Conservation (phyloP, 2,888 invertebrate genomes). For the Hanleya hanleyi region DNA sequence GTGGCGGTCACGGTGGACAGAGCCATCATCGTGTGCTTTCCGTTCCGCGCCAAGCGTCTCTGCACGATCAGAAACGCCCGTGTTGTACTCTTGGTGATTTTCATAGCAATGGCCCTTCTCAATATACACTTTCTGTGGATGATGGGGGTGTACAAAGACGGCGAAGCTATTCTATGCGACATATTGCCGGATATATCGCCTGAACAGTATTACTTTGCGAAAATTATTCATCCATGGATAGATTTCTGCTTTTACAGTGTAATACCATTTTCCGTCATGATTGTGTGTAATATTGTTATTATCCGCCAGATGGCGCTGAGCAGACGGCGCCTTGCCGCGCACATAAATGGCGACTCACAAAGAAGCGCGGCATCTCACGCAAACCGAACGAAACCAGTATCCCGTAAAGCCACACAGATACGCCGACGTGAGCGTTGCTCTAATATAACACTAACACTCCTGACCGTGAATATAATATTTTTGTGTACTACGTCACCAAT, state of each 20-base stretch:
- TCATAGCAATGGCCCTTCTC: slow-evolving; percentile 39
- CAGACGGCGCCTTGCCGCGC: slow-evolving; percentile 30
- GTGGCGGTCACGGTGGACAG: slow-evolving; percentile 66
- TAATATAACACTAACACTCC: slow-evolving; percentile 49
- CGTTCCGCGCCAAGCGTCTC: slow-evolving; percentile 49
- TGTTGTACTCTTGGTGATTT: slow-evolving; percentile 39
- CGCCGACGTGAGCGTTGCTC: slow-evolving; percentile 20
- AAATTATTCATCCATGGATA: slow-evolving; percentile 54
- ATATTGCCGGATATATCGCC: background rate
- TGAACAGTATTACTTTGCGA: background rate
- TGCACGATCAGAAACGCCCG: slow-evolving; percentile 54
- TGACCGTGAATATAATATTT: slow-evolving; percentile 54
- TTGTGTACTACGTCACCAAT: slow-evolving; percentile 55
- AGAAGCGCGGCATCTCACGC: background rate
- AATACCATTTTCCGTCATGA: slow-evolving; percentile 55
- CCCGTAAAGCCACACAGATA: background rate
- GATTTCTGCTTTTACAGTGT: slow-evolving; percentile 55
- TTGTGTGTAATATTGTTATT: slow-evolving; percentile 51
- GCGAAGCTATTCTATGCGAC: background rate
- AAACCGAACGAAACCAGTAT: background rate
- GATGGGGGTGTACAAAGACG: background rate
- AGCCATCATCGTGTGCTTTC: slow-evolving; percentile 62
- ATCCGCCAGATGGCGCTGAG: slow-evolving; percentile 45
- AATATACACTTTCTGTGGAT: slow-evolving; percentile 67
- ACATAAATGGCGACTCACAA: too few species aligned